These are phyloP conservation scores for Triplophysa siluroides DNA, from an alignment of 2,113 vertebrate genomes.

Conservation along the genomic window DNA sequence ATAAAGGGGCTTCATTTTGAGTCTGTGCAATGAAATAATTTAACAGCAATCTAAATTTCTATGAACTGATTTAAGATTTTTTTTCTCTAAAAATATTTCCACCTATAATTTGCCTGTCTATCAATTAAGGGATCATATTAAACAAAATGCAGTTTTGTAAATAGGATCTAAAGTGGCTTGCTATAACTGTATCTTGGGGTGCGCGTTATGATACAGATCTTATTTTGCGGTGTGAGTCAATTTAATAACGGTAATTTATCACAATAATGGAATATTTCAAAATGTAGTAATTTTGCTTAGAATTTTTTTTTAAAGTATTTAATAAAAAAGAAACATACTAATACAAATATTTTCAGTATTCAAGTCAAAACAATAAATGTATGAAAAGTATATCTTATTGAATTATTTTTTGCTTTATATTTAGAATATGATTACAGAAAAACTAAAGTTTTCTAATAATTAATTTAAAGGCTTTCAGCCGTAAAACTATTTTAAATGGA, in stretches of 20 bases:
- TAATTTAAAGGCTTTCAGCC: too few relatives aligned
- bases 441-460: too few relatives aligned
- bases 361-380: too few relatives aligned
- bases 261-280: too few relatives aligned
- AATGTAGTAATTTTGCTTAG: too few relatives aligned
- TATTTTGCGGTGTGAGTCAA: background rate
- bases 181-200: background rate
- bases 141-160: constrained; percentile 26
- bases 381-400: too few relatives aligned
- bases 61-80: constrained; percentile 24
- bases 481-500: background rate
- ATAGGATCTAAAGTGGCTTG: constrained; percentile 19
- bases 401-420: too few relatives aligned
- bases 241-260: too few relatives aligned
- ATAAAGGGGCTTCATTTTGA: constrained; percentile 18
- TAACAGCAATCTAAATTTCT: constrained; percentile 25
- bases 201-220: background rate
- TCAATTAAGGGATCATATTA: constrained; percentile 24
- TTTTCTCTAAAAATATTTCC: constrained; percentile 27
- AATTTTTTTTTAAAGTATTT: constrained; percentile 1
- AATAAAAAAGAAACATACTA: too few relatives aligned
- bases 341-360: too few relatives aligned
- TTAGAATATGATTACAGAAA: too few relatives aligned
- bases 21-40: constrained; percentile 14
- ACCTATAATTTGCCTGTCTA: constrained; percentile 34